Conservation (phyloP, 2,888 invertebrate species). For the Zelleria hepariella region DNA sequence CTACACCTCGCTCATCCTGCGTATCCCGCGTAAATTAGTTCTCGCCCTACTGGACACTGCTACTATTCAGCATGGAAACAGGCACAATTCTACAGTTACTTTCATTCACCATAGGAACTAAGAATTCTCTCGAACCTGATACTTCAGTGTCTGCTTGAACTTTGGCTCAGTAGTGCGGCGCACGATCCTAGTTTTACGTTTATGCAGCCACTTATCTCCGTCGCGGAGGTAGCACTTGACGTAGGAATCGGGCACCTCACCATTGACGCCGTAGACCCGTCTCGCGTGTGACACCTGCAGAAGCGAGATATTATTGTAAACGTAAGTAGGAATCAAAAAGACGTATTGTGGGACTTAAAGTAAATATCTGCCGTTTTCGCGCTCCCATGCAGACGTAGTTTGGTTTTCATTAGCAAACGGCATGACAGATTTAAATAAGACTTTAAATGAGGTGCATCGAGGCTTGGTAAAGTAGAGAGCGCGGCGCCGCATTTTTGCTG, state of each 20-base stretch:
- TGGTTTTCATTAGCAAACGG: too few relatives aligned
- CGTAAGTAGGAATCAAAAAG: neutral
- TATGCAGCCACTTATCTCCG: slow-evolving; percentile 89
- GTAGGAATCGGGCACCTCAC: slow-evolving; percentile 88
- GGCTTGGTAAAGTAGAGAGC: too few relatives aligned
- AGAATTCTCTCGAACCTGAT: slow-evolving; percentile 64
- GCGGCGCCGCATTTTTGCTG: too few relatives aligned
- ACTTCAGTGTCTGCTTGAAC: slow-evolving; percentile 90
- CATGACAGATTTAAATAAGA: too few relatives aligned
- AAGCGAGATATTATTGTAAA: neutral
- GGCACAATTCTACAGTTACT: neutral
- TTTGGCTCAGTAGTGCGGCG: slow-evolving; percentile 87
- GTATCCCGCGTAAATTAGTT: too few relatives aligned
- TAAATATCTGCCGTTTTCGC: too few relatives aligned
- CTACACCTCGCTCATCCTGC: too few relatives aligned
- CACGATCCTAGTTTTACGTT: slow-evolving; percentile 90
- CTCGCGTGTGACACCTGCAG: slow-evolving; percentile 58
- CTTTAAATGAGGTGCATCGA: too few relatives aligned
- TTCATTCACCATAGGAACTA: neutral
- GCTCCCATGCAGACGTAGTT: too few relatives aligned
- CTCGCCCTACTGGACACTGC: too few relatives aligned
- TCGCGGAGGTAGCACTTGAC: slow-evolving; percentile 94
- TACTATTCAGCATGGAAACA: too few relatives aligned
- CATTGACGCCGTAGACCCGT: slow-evolving; percentile 72
- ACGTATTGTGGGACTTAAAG: neutral